Percentiles rank a stretch among this genome's conserved stretches.
phyloP scores from a whole-genome alignment of 2,113 vertebrate species.

The Zosterops borbonicus region DNA sequence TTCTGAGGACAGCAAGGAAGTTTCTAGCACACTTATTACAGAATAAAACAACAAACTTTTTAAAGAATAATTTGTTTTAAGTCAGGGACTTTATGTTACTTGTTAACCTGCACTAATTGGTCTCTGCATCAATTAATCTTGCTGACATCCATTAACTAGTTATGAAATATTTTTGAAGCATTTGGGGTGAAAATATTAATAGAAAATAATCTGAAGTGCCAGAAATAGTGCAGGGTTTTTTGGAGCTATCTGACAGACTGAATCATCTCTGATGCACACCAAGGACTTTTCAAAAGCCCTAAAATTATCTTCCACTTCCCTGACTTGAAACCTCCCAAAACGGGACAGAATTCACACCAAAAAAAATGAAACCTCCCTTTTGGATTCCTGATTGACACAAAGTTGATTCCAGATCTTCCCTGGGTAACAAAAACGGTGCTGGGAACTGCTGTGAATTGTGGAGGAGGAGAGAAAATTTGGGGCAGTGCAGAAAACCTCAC shows the following conservation, averaged over 20 bases:
- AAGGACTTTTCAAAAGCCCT: neutral
- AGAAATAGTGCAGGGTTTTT: neutral
- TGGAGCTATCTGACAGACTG: neutral
- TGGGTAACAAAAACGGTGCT: rapidly evolving
- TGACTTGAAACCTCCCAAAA: neutral
- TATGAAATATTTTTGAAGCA: neutral
- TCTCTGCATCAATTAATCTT: neutral
- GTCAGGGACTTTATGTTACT: neutral
- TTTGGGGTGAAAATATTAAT: neutral
- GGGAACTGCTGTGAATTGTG: neutral
- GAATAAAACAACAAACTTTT: neutral
- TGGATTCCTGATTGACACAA: neutral
- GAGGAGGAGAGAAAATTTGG: neutral
- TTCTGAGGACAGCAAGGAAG: neutral
- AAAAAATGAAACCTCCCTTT: neutral
- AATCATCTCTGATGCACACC: neutral
- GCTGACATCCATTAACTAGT: neutral
- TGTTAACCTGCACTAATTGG: neutral
- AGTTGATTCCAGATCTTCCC: neutral
- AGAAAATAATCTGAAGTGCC: neutral
- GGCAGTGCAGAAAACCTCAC: neutral
- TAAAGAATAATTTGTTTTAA: neutral
- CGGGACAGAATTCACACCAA: neutral
- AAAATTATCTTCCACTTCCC: neutral
- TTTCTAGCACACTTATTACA: neutral